Evolutionary conservation across 2,113 vertebrate genomes (phyloP), one percentile per base, ranked within the genome.

Genomic region (Oreochromis tanganicae): DNA sequence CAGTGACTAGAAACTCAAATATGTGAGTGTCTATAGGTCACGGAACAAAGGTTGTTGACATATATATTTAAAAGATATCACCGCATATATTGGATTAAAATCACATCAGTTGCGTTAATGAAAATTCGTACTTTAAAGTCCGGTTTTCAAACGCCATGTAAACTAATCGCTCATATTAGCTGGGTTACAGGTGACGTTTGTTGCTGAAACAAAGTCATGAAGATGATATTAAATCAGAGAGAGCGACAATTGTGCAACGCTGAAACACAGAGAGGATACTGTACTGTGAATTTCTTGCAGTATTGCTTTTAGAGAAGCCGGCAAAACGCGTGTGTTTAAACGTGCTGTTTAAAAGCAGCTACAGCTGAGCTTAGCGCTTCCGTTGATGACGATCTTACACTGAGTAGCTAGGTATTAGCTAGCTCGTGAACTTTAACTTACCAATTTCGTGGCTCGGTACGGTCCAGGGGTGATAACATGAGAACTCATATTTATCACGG

Each of bases 381-480:
- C 52, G 38, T 38, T 38, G 16, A 34, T 19, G 11, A 8, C 34
- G 5, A 48, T 32, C 9, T 38, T 68, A 9, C 54, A 52, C 19
- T 4, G 68, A 29, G 24, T 73, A 75, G 50, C 41, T 38, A 46
- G 14, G 17, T 19, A 32, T 82, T 59, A 89, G 59, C 80, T 5
- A 41, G 9, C 10, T 78, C 27, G 10, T 48, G 24, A 10, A 24
- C 6, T 19, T 55, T 59, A 19, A 84, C 93, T 90, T 14, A 93
- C 94, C 92, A 93, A 85, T 57, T 93, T 94, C 1, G 92, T 93
- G 19, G 93, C 93, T 91, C 95, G 90, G 79, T 94, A 92, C n/a
- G 94, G 93, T 82, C 93, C 93, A 5, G 93, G 94, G 1, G 88
- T 95, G 89, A 95, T 93, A 29, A 95, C 61, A 86, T 88, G 93